Evolutionary conservation across 2,888 invertebrate species (phyloP), one percentile per base, ranked within the genome.

Genomic region (Stomorhina lunata): DNA sequence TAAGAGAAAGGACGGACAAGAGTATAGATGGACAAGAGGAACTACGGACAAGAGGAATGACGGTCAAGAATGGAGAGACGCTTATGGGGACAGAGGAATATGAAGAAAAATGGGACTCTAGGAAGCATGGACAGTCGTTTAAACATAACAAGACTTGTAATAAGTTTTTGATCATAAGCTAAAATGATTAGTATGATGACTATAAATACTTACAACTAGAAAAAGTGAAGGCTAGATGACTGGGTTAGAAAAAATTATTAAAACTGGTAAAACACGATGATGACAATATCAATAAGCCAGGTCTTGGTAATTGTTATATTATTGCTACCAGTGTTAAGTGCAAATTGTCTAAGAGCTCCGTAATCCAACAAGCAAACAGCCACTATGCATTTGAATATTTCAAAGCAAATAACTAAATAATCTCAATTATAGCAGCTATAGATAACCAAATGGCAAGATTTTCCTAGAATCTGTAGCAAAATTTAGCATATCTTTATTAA

Each of bases 241-340:
- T 43, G 45, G 2, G 9, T 29, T 25, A 57, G 75, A 72, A 72
- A 43, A 37, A 27, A 17, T 17, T 20, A 27, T 17, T 22, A 17
- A 50, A 40, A 4, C n/a, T 20, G n/a, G 45, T 7, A 22, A 34
- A 27, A 63, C 57, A 25, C 68, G 53, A 80, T 76, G 82, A 82
- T 82, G 82, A 76, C 82, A 82, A 76, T 82, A 82, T 79, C 82
- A 82, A 82, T 82, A 82, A 82, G 79, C 82, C 43, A 71, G 66
- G 69, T 79, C 75, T 79, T 82, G 76, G 82, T 82, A 82, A 82
- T 82, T 82, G 82, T 82, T 82, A 79, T 76, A 59, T 76, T 75
- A 66, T 76, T 71, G 82, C 82, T 82, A 82, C 82, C 32, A 71
- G 82, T 82, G 82, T 82, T 82, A 82, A 79, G 79, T 79, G 82